Percentiles rank a stretch among this genome's conserved stretches.
Evolutionary conservation across 1,140 invertebrate species (phyloP).

Genomic region (Drosophila kohkoa): DNA sequence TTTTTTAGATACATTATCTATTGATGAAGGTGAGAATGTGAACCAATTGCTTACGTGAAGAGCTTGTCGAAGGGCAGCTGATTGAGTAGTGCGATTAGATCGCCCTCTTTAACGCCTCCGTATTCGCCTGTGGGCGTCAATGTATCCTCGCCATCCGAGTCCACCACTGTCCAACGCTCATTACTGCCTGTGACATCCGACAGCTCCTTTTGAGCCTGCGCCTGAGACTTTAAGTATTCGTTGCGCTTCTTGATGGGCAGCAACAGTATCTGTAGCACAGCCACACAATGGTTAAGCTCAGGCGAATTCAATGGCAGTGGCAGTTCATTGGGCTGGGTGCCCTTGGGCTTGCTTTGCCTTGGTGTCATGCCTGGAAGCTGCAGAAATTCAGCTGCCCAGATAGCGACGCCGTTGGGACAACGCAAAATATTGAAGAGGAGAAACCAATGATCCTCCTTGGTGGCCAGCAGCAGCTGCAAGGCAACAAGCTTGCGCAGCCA

Average conservation of each 20-base stretch:
- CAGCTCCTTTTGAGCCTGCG: conserved; percentile 67
- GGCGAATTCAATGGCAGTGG: conserved; percentile 72
- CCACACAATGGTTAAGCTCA: conserved; percentile 90
- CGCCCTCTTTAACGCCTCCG: conserved; percentile 89
- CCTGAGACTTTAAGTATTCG: conserved; percentile 86
- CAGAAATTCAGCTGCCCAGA: conserved; percentile 89
- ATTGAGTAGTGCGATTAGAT: conserved; percentile 90
- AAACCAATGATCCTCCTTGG: conserved; percentile 92
- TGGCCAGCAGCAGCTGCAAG: conserved; percentile 89
- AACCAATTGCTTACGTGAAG: conserved; percentile 85
- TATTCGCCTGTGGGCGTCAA: conserved; percentile 88
- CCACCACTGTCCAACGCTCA: conserved; percentile 90
- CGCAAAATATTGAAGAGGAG: conserved; percentile 91
- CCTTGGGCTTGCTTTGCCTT: conserved; percentile 49
- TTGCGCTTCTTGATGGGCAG: conserved; percentile 88
- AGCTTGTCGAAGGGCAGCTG: conserved; percentile 90
- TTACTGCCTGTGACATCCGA: conserved; percentile 80
- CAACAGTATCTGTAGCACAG: conserved; percentile 88
- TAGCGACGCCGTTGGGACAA: conserved; percentile 90
- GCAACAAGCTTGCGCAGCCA: conserved; percentile 90
- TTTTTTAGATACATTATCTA: too few relatives aligned
- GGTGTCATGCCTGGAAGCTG: conserved; percentile 86
- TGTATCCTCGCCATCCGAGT: conserved; percentile 93
- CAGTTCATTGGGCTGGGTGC: conserved; percentile 72
- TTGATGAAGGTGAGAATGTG: too few relatives aligned